Base-by-base conservation (phyloP, 2,888 invertebrate genomes). In the Agriopis leucophaearia region DNA sequence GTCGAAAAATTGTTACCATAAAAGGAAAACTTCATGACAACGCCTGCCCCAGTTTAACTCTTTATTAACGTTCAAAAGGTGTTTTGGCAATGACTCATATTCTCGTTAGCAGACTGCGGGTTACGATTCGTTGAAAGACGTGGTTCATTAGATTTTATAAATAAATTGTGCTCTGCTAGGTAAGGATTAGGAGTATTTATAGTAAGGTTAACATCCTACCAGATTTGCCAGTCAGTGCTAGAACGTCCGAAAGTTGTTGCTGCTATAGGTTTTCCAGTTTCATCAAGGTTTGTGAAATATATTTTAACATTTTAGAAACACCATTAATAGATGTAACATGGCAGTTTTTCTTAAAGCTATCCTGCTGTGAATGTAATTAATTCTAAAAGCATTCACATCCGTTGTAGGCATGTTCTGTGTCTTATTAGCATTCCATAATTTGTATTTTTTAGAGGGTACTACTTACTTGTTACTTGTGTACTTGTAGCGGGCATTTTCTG, bases 1-100 rank as follows among this genome's bases (percentile, higher is more conserved):
- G 72, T 70, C 55, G 72, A 62, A 73, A 88, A 88, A 86, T 78
- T 71, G 77, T 74, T 71, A 74, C 92, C 92, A 67, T 91, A 70
- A 81, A 90, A 64, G 92, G 92, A 76, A 85, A 81, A 88, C 81
- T 79, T 75, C 78, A 40, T 83, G 84, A 80, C 85, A 83, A 76
- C 78, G 82, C 79, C 78, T 87, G 88, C 79, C 89, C 90, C 84
- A 91, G 85, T 79, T 90, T 83, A 75, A 78, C 74, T 78, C 27
- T 27, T 5, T 27, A 27, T 77, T 78, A 76, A 73, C 71, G 77
- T 74, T 79, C 74, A 71, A 79, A 76, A 78, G 80, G 64, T 76
- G 81, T 83, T 82, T 83, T 80, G 79, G 81, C 78, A 79, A 79
- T 88, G 89, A 89, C 78, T 89, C 89, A 88, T 76, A 74, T 76